These are phyloP conservation scores for Leptinotarsa defecta DNA, from an alignment of 1,140 invertebrate species.

Conservation along the genomic window DNA sequence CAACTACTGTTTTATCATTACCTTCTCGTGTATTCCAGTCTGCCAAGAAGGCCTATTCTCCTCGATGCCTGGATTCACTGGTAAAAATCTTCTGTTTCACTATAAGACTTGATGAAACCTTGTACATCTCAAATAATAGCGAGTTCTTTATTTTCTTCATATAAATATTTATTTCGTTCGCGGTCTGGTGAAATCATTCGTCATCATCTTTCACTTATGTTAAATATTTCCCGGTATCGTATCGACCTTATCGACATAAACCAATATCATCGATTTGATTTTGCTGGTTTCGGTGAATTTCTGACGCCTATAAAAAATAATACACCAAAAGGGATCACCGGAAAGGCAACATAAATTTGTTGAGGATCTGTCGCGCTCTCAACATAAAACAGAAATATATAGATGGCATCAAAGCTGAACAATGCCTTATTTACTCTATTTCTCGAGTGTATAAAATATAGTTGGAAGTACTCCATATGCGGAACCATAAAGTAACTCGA, in stretches of 20 bases:
- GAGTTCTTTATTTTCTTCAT: no score
- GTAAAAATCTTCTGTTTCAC: no score
- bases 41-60: no score
- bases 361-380: conserved; percentile 16
- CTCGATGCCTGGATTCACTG: no score
- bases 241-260: not conserved
- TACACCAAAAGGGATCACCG: conserved; percentile 11
- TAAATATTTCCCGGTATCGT: not conserved
- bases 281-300: not conserved
- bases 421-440: conserved; percentile 15
- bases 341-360: conserved; percentile 11
- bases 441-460: conserved; percentile 21
- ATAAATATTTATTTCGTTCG: no score
- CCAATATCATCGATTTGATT: not conserved
- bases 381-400: conserved; percentile 15
- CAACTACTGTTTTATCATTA: no score
- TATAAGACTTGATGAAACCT: no score
- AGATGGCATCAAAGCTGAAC: conserved; percentile 18
- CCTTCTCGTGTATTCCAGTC: no score
- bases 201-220: not conserved
- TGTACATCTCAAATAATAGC: no score
- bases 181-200: no score
- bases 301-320: conserved; percentile 9
- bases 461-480: conserved; percentile 10
- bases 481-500: conserved; percentile 6